These are phyloP conservation scores for Synergus gifuensis DNA, from an alignment of 2,888 invertebrate genomes.

Conservation along the genomic window DNA sequence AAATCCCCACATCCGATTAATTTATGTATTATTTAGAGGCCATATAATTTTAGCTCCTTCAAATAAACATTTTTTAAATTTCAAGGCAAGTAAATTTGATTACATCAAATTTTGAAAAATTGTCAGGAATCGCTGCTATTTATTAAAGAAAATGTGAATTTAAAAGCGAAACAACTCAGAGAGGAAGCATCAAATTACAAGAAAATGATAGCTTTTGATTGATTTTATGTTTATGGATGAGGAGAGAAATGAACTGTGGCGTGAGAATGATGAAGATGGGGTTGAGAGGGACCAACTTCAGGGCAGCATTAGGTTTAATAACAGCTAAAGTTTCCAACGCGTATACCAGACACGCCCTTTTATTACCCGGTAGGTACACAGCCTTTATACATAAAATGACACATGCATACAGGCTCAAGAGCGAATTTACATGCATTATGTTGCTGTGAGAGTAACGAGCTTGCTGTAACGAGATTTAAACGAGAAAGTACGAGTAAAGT, in stretches of 20 bases:
- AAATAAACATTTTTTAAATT: no score
- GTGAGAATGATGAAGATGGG: slow-evolving; percentile 21
- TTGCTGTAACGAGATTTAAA: slow-evolving; percentile 62
- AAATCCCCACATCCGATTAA: no score
- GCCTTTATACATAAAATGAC: slow-evolving; percentile 51
- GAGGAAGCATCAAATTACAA: not conserved
- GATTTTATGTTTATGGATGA: not conserved
- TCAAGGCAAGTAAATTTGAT: no score
- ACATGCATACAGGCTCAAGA: slow-evolving; percentile 48
- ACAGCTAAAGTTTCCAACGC: slow-evolving; percentile 52
- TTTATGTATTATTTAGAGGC: no score
- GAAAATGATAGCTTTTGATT: not conserved
- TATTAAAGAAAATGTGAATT: not conserved
- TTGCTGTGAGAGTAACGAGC: slow-evolving; percentile 57
- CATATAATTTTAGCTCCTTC: no score
- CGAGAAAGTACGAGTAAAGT: slow-evolving; percentile 61
- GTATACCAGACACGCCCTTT: slow-evolving; percentile 57
- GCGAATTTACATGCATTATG: slow-evolving; percentile 62
- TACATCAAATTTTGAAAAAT: no score
- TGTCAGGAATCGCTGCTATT: no score
- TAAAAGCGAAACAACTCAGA: not conserved
- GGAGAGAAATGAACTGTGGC: slow-evolving; percentile 1
- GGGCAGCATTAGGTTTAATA: slow-evolving; percentile 58
- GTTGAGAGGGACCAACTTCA: slow-evolving; percentile 1
- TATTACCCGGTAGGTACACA: slow-evolving; percentile 57